Evolutionary conservation across 2,888 invertebrate genomes (phyloP), one percentile per base, ranked within the genome.

Genomic region (Oscheius myriophilus): DNA sequence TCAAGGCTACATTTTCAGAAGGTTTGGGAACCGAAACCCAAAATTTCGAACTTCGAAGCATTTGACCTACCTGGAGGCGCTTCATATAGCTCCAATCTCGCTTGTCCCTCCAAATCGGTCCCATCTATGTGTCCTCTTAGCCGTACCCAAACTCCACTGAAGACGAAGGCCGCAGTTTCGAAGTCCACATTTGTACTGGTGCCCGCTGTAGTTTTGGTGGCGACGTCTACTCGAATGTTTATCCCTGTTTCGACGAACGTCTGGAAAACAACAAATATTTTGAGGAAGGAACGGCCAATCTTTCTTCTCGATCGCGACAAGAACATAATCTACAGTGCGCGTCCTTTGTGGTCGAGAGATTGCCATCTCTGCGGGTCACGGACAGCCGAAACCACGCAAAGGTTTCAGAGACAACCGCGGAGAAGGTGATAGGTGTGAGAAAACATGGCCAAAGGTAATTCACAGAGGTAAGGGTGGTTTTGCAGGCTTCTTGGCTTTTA

Each of bases 141-240:
- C 42, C 68, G 64, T 9, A 74, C 74, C 74, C 74, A 72, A 25
- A 71, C 66, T 33, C 71, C 71, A 52, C 69, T 74, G 70, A 74
- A 74, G 16, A 74, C 58, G 51, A 74, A 66, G 2, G 71, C 70
- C 1, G 65, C 41, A 7, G 71, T 70, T 1, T 71, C 71, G 53
- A 74, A 74, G n/a, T 45, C 46, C 18, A 53, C 33, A 6, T 33
- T 46, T 12, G 49, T 9, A 33, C n/a, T 33, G 4, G 45, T 57
- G 9, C 23, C 39, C 12, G 58, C 26, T 1, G 49, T 51, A 2
- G 58, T 67, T 1, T 46, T 52, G 16, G 21, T 66, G 33, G 51
- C 73, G n/a, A 73, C 52, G n/a, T 69, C 69, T 43, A 73, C 52
- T n/a, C 67, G 70, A 14, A 73, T 69, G 51, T 69, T 73, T 59